Base-by-base conservation (phyloP, 2,113 vertebrate species). In the Xiphias gladius region DNA sequence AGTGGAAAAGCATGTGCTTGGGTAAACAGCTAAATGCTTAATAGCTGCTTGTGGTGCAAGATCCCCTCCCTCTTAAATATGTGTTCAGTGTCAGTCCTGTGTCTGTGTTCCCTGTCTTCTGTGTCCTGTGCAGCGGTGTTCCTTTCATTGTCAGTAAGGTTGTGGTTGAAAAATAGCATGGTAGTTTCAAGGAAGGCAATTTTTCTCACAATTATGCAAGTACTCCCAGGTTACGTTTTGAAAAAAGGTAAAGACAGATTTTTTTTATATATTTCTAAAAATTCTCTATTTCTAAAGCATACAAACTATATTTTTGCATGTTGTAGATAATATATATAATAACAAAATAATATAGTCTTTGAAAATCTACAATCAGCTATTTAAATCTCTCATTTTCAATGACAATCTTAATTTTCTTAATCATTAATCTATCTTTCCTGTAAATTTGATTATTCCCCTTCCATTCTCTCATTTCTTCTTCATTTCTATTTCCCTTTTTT, bases 21-120 rank as follows among this genome's bases (percentile, higher is more conserved):
- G 19, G 35, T 74, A 75, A 84, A 80, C 77, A 76, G 73, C 46
- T 82, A 80, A 90, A 71, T 78, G 72, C 74, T 84, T 93, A 91
- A 94, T 92, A 88, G 81, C 79, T 72, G 76, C 86, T 81, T 88
- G 80, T 83, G 62, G 69, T 30, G 64, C 9, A 55, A 24, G 58
- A 73, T 74, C 17, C 26, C 79, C 88, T 85, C 92, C 92, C 83
- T 88, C 35, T 83, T 89, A 91, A 90, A 80, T 89, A 86, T 58
- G 55, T 85, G 82, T 88, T 84, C 20, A 11, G 24, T 64, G 61
- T 57, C 67, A 76, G 73, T 71, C 71, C 52, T 17, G 61, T 50
- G 24, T 62, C 37, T 54, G 20, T 39, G 65, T 32, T 59, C 55
- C 57, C 68, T 54, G 7, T 67, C 37, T 20, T 32, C 63, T 64